Percentiles rank a stretch among this genome's conserved stretches.
Evolutionary conservation across 2,797 vertebrate species (phyloP).

Genomic region (Gallinago stenura): DNA sequence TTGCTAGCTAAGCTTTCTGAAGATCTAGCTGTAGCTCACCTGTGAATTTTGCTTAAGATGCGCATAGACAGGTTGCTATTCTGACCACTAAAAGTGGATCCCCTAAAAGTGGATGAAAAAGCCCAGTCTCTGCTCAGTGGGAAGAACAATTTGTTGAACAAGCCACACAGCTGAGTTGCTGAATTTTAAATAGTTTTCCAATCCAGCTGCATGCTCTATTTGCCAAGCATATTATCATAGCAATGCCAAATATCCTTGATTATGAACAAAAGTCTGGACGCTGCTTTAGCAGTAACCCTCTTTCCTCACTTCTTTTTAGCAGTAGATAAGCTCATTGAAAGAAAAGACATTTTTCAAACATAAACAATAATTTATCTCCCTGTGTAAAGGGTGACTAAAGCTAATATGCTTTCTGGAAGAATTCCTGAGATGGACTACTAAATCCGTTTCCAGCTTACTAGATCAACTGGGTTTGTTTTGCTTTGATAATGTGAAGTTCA

Average conservation of each 20-base stretch:
- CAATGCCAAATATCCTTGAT: background rate
- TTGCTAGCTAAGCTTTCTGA: background rate
- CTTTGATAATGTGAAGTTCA: background rate
- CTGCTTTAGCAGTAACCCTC: background rate
- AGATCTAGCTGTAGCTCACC: background rate
- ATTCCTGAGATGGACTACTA: background rate
- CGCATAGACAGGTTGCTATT: background rate
- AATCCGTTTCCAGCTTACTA: background rate
- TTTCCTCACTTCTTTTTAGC: background rate
- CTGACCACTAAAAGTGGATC: background rate
- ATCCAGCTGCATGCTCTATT: background rate
- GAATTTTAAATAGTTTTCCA: constrained; percentile 1
- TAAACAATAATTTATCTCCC: background rate
- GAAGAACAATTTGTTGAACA: background rate
- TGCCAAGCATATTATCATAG: background rate
- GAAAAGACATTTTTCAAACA: background rate
- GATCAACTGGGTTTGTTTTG: background rate
- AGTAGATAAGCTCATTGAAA: background rate
- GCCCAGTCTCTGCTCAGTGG: background rate
- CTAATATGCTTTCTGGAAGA: background rate
- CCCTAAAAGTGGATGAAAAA: background rate
- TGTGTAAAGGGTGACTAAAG: background rate
- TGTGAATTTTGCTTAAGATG: background rate
- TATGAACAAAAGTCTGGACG: background rate
- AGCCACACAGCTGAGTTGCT: background rate